Conservation (phyloP, 2,113 vertebrate genomes). For the Myiopsitta monachus region DNA sequence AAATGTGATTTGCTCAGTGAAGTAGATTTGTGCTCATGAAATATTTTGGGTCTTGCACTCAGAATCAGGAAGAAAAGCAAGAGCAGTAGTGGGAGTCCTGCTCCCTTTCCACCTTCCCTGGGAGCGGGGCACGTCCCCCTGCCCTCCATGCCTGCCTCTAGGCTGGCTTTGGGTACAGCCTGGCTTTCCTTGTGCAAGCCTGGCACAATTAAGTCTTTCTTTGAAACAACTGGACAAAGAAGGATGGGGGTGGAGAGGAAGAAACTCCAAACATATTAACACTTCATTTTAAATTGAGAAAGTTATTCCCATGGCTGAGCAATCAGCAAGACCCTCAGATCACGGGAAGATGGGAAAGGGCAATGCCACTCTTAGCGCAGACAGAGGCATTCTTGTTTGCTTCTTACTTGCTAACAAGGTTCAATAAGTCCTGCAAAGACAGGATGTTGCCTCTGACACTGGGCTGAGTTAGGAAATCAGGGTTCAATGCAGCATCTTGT, state of each 20-base stretch:
- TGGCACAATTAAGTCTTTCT: conserved; percentile 49
- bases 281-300: conserved; percentile 1
- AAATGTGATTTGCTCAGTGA: background rate
- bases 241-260: conserved; percentile 2
- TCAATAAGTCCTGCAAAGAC: background rate
- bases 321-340: background rate
- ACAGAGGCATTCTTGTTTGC: conserved; percentile 24
- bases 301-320: background rate
- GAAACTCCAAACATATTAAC: background rate
- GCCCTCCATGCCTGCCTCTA: background rate
- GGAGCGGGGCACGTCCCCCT: background rate
- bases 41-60: background rate
- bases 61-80: background rate
- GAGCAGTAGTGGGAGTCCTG: background rate
- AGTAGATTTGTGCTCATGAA: background rate
- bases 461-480: background rate
- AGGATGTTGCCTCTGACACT: background rate
- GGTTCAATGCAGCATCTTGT: background rate
- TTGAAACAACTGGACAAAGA: background rate
- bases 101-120: background rate
- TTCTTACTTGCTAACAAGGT: conserved; percentile 7
- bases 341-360: conserved; percentile 15
- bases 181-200: background rate
- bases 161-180: background rate
- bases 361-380: background rate